Evolutionary conservation across 2,888 invertebrate genomes (phyloP).

Genomic region (Drosophila paucipuncta): DNA sequence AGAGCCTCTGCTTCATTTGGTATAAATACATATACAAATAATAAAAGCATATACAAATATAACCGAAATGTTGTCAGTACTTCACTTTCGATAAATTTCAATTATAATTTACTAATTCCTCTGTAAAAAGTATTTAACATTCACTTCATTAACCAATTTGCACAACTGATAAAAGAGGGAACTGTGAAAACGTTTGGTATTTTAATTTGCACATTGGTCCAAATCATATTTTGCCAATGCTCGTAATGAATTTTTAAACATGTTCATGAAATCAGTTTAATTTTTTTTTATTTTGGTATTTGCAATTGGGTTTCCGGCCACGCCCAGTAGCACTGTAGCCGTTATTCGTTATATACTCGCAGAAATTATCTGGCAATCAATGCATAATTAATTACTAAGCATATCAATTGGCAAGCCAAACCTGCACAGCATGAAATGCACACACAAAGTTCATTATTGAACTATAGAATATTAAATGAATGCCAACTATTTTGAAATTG

Average conservation of each 20-base stretch:
- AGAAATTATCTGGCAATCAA: conserved; percentile 40
- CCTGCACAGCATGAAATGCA: neutral
- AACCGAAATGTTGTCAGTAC: neutral
- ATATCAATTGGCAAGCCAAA: conserved; percentile 34
- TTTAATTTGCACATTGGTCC: conserved; percentile 10
- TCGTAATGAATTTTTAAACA: conserved; percentile 48
- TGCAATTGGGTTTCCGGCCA: conserved; percentile 43
- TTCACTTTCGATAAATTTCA: neutral
- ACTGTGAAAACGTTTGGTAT: conserved; percentile 18
- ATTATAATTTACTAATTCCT: neutral
- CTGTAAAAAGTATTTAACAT: conserved; percentile 1
- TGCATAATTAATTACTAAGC: conserved; percentile 68
- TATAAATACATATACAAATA: neutral
- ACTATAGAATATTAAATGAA: conserved; percentile 34
- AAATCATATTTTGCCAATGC: neutral
- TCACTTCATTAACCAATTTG: conserved; percentile 39
- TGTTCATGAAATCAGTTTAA: conserved; percentile 10
- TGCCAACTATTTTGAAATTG: conserved; percentile 30
- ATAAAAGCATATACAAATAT: neutral
- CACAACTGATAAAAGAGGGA: neutral
- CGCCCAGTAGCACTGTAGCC: conserved; percentile 10
- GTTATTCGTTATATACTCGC: neutral
- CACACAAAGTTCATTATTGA: conserved; percentile 48
- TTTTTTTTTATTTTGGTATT: conserved; percentile 10
- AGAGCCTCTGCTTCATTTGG: neutral